Percentiles rank a stretch among this genome's conserved stretches.
Conservation (phyloP, 1,140 invertebrate genomes). For the Dendroctonus valens region DNA sequence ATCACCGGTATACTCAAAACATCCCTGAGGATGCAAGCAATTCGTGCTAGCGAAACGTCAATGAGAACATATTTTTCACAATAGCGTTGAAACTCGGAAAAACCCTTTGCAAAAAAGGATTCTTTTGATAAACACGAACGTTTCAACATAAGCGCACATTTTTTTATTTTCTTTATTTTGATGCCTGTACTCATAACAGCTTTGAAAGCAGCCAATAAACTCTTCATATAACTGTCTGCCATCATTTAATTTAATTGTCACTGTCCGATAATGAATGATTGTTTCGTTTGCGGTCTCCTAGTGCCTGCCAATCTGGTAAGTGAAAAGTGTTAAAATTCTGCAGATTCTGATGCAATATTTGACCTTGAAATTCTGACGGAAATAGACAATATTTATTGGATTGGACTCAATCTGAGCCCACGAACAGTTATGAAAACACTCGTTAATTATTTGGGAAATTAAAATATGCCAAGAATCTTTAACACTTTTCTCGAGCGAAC, state of each 20-base stretch:
- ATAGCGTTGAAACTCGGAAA: no score
- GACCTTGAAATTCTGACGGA: conserved; percentile 23
- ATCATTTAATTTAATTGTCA: conserved; percentile 17
- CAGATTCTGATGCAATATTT: conserved; percentile 6
- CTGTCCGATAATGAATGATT: conserved; percentile 2
- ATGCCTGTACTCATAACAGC: conserved; percentile 14
- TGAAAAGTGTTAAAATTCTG: conserved; percentile 8
- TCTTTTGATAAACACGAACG: no score
- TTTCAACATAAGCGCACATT: conserved; percentile 4
- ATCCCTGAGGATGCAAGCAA: no score
- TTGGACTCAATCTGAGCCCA: no score
- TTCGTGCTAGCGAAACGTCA: no score
- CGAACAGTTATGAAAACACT: no score
- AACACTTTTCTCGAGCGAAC: no score
- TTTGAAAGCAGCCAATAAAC: conserved; percentile 22
- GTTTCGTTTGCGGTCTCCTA: background rate
- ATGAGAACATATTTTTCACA: no score
- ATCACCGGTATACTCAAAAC: no score
- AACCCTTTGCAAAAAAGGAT: no score
- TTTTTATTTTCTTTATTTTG: conserved; percentile 1
- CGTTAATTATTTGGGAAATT: no score
- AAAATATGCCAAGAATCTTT: no score
- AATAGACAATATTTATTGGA: conserved; percentile 1
- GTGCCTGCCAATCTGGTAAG: conserved; percentile 24
- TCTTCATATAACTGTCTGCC: conserved; percentile 24